Evolutionary conservation across 2,797 vertebrate species (phyloP), one percentile per base, ranked within the genome.

Genomic region (Tinamus major): DNA sequence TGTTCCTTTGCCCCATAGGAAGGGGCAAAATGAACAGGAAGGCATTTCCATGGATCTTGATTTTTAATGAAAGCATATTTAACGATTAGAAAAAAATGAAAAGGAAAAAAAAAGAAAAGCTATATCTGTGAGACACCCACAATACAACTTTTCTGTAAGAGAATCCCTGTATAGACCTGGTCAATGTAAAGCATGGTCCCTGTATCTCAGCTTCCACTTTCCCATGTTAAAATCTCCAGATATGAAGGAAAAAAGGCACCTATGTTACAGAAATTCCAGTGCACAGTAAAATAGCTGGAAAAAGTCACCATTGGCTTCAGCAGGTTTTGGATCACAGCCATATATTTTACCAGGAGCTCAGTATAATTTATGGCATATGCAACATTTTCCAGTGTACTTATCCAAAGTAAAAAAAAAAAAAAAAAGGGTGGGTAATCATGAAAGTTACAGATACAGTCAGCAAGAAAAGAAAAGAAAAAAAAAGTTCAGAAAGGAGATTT

Each of bases 351-450:
- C 1, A 2, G 51, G 46, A 51, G 13, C 44, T 71, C 1, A 9
- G 1, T 5, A 10, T 10, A 35, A 15, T 3, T 85, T 51, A 8
- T 0, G 18, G 10, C 24, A 24, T 15, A 11, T 8, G 13, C 21
- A 58, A 8, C 2, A 2, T 44, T 49, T 46, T 65, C 29, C 19
- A 41, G 0, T 6, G 12, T 15, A 12, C 2, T 67, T 63, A 24
- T 20, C 49, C 24, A 13, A 31, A 1, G 5, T 15, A n/a, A 77
- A 48, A 82, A 39, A 24, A 35, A 49, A 4, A n/a, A 77, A 48
- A 82, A 39, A 24, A 35, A 49, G 5, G 8, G 18, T 63, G n/a
- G 44, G 24, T 15, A 21, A 65, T 16, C 21, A 18, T 4, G 7
- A 39, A 46, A 77, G 4, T 11, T 10, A 18, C 21, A 44, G 44